Conservation (phyloP, 2,113 vertebrate species). For the Micromys minutus region DNA sequence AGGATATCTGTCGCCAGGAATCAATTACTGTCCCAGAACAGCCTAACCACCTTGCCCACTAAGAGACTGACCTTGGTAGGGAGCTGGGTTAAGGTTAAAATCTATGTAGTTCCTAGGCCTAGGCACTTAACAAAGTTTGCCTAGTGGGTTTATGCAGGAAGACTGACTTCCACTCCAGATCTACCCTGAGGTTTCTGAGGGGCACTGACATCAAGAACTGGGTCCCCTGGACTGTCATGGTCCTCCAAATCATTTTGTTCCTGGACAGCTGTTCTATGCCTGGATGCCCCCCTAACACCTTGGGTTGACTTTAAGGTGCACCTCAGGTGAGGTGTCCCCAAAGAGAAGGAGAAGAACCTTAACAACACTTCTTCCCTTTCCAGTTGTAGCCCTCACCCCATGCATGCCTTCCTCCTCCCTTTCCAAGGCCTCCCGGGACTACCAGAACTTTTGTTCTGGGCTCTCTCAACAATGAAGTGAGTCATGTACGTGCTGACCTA, state of each 20-base stretch:
- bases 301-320: not conserved
- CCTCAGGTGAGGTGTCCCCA: too few relatives aligned
- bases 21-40: not conserved
- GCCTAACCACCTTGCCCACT: too few relatives aligned
- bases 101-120: too few relatives aligned
- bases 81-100: too few relatives aligned
- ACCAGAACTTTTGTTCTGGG: not conserved
- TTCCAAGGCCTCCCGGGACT: not conserved
- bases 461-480: not conserved
- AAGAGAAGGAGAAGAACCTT: not conserved
- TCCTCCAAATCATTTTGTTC: too few relatives aligned
- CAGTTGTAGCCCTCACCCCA: not conserved
- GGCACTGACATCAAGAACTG: too few relatives aligned
- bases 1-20: not conserved
- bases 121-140: not conserved
- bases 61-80: not conserved
- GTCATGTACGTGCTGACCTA: not conserved
- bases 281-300: too few relatives aligned
- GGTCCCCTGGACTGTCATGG: too few relatives aligned
- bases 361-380: not conserved
- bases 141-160: not conserved
- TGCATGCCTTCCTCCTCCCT: not conserved
- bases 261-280: too few relatives aligned
- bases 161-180: not conserved
- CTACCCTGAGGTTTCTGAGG: not conserved